Evolutionary conservation across 2,113 vertebrate species (phyloP).

Genomic region (Phaetusa simplex): DNA sequence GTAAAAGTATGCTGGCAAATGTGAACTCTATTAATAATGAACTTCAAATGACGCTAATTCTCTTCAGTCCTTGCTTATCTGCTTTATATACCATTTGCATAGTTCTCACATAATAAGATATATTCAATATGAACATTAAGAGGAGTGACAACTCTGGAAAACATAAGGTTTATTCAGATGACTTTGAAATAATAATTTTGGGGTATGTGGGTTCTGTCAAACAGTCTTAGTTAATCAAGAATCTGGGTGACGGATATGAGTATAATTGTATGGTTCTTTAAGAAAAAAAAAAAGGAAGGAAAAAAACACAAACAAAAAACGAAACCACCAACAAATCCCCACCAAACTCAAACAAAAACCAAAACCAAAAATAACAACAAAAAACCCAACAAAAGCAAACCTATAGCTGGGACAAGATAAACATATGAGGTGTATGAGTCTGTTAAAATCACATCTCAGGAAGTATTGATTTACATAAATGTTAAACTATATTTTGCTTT

Average conservation of each 20-base stretch:
- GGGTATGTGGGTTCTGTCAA: neutral
- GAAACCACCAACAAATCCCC: neutral
- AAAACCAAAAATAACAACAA: neutral
- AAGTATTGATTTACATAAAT: neutral
- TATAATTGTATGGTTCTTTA: too few relatives aligned
- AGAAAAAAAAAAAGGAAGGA: neutral
- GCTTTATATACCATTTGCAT: neutral
- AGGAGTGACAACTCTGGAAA: neutral
- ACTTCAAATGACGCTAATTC: neutral
- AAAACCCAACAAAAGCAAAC: neutral
- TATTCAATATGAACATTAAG: neutral
- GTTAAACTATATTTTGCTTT: neutral
- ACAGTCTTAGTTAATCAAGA: neutral
- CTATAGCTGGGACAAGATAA: accelerated
- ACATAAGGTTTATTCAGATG: neutral
- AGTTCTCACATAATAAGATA: neutral
- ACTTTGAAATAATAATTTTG: neutral
- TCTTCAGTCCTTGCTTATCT: neutral
- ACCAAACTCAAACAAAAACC: neutral
- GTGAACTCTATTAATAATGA: neutral
- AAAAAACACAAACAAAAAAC: neutral
- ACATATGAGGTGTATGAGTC: neutral
- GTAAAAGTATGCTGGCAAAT: neutral
- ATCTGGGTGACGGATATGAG: too few relatives aligned
- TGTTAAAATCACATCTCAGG: neutral